A percentile compares a stretch with the other conserved stretches of the same genome.
Evolutionary conservation across 1,140 invertebrate species (phyloP).

Genomic region (Microvelia longipes): DNA sequence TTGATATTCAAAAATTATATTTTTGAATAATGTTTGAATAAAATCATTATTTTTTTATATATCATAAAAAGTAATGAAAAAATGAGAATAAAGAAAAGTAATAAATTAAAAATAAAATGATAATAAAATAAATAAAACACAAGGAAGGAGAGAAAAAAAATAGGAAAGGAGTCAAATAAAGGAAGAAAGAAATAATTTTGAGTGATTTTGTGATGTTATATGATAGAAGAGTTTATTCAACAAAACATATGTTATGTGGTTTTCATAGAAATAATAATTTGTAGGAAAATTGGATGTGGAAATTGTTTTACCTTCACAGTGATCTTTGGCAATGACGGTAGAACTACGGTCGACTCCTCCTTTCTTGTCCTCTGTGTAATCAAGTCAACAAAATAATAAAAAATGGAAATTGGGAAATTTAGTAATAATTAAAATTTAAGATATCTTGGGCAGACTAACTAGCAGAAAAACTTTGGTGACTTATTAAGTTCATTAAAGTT

Average conservation of each 20-base stretch:
- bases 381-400: slow-evolving; percentile 11
- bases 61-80: slow-evolving; percentile 2
- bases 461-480: slow-evolving; percentile 1
- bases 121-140: too few species aligned
- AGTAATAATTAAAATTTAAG: background rate
- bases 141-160: too few species aligned
- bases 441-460: background rate
- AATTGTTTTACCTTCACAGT: slow-evolving; percentile 62
- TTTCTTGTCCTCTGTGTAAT: slow-evolving; percentile 51
- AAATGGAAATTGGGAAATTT: background rate
- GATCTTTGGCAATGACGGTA: slow-evolving; percentile 85
- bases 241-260: background rate
- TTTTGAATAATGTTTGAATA: too few species aligned
- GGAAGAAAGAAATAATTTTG: slow-evolving; percentile 1
- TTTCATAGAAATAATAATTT: slow-evolving; percentile 1
- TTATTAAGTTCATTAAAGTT: background rate
- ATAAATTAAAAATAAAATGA: too few species aligned
- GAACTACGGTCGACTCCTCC: slow-evolving; percentile 81
- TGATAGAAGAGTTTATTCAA: background rate
- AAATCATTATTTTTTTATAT: too few species aligned
- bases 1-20: too few species aligned
- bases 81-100: slow-evolving; percentile 5
- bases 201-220: background rate
- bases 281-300: slow-evolving; percentile 9
- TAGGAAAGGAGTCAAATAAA: too few species aligned